These are phyloP conservation scores for Homarus gammarus DNA, from an alignment of 2,888 invertebrate species.

Conservation along the genomic window DNA sequence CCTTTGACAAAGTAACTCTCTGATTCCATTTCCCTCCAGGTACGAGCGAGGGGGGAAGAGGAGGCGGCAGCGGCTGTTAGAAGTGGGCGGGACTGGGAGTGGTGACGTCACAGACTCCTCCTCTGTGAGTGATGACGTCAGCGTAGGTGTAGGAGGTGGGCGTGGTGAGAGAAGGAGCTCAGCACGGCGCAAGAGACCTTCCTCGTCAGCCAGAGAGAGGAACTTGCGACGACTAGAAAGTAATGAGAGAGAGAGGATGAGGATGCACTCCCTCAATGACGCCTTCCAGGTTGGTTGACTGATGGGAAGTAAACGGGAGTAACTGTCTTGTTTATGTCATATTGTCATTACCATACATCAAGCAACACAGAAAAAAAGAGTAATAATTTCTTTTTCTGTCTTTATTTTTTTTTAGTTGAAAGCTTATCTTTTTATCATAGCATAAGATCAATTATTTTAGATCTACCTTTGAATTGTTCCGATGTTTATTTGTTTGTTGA, in stretches of 20 bases:
- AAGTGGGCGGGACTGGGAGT: slow-evolving; percentile 64
- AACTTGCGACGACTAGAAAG: slow-evolving; percentile 92
- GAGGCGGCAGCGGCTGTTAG: slow-evolving; percentile 58
- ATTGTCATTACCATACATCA: too few species aligned
- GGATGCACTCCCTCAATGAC: slow-evolving; percentile 95
- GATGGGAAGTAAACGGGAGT: too few species aligned
- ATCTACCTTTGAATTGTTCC: too few species aligned
- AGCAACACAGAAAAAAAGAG: too few species aligned
- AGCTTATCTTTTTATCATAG: too few species aligned
- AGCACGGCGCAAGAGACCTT: slow-evolving; percentile 84
- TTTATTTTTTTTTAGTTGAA: too few species aligned
- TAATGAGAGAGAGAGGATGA: slow-evolving; percentile 93
- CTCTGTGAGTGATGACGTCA: slow-evolving; percentile 70
- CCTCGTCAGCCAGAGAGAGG: slow-evolving; percentile 89
- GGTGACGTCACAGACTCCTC: slow-evolving; percentile 70
- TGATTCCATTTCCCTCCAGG: slow-evolving; percentile 41
- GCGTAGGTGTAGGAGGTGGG: slow-evolving; percentile 43
- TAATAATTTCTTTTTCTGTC: too few species aligned
- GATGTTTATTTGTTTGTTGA: too few species aligned
- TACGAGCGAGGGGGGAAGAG: slow-evolving; percentile 60
- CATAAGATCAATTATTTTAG: too few species aligned
- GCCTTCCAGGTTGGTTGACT: slow-evolving; percentile 87
- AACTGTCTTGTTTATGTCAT: too few species aligned
- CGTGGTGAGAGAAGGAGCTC: slow-evolving; percentile 50
- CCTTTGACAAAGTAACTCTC: neutral